Evolutionary conservation across 2,113 vertebrate species (phyloP), one percentile per base, ranked within the genome.

Genomic region (Syngnathoides biaculeatus): DNA sequence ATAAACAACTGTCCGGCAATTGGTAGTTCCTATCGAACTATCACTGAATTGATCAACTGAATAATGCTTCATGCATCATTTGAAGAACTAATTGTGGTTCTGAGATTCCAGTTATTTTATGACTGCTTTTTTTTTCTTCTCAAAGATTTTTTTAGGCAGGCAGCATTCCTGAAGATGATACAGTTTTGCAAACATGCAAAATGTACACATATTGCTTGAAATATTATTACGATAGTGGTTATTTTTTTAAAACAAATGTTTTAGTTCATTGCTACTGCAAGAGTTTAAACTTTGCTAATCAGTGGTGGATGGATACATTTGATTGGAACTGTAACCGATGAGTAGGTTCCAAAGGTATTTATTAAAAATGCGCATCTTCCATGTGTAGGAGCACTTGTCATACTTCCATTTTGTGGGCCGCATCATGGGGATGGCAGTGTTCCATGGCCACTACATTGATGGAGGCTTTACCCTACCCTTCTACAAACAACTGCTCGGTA

Each of bases 391-490:
- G 79, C 96, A 98, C 80, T 88, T 98, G 83, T 99, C 97, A 0
- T 99, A 99, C 82, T 98, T 99, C 88, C 97, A 99, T 85, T 98
- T 99, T 8, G 97, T 99, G 72, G 97, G 97, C 5, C 91, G 96
- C 53, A 98, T 99, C 80, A 99, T 99, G 97, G 97, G 97, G 19
- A 98, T 99, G 97, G 96, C 96, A 1, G 97, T 99, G 78, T 99
- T 99, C 85, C 97, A 99, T 0, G 96, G 97, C 65, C 97, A 99
- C 92, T 99, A 98, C 83, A 99, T 99, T 0, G 96, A 99, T 2
- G 97, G 97, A 0, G 96, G 96, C 79, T 99, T 99, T 80, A 99
- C 97, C 0, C 80, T 98, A 53, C 97, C 97, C 66, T 99, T 99
- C 90, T 99, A 99, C 75, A 98, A 99, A 77, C 96, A 98, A 91